Conservation (phyloP, 2,113 vertebrate species). For the Halichoerus grypus region DNA sequence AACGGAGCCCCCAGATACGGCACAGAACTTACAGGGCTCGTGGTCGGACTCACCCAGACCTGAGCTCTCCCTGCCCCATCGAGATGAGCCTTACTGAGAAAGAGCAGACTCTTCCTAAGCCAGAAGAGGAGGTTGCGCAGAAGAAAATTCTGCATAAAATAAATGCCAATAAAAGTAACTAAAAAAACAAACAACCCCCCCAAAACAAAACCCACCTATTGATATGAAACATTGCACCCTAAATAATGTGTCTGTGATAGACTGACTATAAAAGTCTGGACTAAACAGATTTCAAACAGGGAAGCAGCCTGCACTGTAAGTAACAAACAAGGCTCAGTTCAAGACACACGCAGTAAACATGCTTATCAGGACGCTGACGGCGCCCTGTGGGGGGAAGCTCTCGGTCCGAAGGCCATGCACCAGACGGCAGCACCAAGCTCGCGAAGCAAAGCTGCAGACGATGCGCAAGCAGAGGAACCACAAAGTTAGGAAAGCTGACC, state of each 20-base stretch:
- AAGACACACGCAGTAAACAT: accelerated
- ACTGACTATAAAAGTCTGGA: not conserved
- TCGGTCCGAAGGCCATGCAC: accelerated
- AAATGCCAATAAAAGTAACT: not conserved
- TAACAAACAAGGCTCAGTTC: too few relatives aligned
- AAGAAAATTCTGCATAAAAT: not conserved
- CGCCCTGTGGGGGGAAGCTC: not conserved
- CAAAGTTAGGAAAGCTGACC: not conserved
- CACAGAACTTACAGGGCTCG: not conserved
- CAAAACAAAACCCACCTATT: not conserved
- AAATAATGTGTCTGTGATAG: not conserved
- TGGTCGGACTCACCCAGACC: not conserved
- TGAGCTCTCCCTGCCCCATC: not conserved
- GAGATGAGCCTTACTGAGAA: not conserved
- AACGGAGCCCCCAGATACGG: not conserved
- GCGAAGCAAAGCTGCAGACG: accelerated
- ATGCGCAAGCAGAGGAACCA: not conserved
- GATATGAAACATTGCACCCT: not conserved
- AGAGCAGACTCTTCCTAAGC: too few relatives aligned
- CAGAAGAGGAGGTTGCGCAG: not conserved
- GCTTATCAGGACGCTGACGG: accelerated
- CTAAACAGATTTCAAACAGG: not conserved
- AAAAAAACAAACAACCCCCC: not conserved
- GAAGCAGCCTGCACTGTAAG: not conserved
- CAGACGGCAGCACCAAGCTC: not conserved